phyloP scores from a whole-genome alignment of 2,888 invertebrate species.

The Temnothorax rugatulus region DNA sequence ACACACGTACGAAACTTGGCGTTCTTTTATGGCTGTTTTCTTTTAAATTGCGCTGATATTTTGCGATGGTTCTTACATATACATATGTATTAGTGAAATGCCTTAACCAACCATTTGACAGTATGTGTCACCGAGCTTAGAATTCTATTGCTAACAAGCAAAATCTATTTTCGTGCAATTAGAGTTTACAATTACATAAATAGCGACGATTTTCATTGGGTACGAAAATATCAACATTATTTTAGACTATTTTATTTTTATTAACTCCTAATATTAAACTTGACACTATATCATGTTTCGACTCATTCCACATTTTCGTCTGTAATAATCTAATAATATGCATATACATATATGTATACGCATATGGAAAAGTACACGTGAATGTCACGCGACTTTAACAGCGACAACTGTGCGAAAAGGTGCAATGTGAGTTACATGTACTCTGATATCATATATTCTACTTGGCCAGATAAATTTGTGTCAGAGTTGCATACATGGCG shows the following conservation, averaged over 20 bases:
- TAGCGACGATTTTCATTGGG: not conserved
- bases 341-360: not conserved
- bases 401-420: not conserved
- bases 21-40: constrained; percentile 49
- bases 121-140: not conserved
- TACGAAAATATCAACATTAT: not conserved
- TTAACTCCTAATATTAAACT: not conserved
- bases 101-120: not conserved
- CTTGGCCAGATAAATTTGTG: constrained; percentile 50
- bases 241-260: not conserved
- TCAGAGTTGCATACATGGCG: constrained; percentile 17
- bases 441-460: constrained; percentile 31
- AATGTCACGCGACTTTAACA: constrained; percentile 32
- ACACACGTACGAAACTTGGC: constrained; percentile 54
- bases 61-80: constrained; percentile 29
- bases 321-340: not conserved
- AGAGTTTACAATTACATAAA: not conserved
- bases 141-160: not conserved
- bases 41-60: constrained; percentile 53
- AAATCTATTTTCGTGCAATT: not conserved
- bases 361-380: not conserved
- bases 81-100: not conserved
- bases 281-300: not conserved
- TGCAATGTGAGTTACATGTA: not conserved
- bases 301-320: not conserved